Evolutionary conservation across 2,113 vertebrate genomes (phyloP).

Genomic region (Tyrannus savana): DNA sequence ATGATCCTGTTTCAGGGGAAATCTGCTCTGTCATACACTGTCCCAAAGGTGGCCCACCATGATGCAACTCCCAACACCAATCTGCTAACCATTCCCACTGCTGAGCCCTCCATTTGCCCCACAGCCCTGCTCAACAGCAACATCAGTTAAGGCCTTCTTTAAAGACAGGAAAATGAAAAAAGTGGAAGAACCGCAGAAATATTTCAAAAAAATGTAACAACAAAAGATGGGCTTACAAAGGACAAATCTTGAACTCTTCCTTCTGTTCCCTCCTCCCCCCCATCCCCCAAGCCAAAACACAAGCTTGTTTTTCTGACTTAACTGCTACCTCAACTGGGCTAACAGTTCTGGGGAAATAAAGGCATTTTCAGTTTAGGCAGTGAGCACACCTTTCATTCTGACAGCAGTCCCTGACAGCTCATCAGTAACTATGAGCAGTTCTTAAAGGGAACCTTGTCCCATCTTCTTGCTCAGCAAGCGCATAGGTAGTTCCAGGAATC

Average conservation of each 20-base stretch:
- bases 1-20: neutral
- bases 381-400: neutral
- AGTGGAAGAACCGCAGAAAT: neutral
- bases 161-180: neutral
- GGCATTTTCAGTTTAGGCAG: neutral
- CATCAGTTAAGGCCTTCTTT: neutral
- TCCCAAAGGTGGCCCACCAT: neutral
- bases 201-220: neutral
- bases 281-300: neutral
- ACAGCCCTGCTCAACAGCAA: neutral
- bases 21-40: neutral
- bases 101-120: too few relatives aligned
- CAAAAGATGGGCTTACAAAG: neutral
- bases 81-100: neutral
- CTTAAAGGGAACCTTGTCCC: neutral
- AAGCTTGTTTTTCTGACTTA: neutral
- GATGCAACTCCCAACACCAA: neutral
- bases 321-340: neutral
- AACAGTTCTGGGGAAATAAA: neutral
- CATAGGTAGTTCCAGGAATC: neutral
- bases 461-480: neutral
- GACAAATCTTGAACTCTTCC: neutral
- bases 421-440: neutral
- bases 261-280: too few relatives aligned
- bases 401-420: neutral